Conservation (phyloP, 2,888 invertebrate species). For the Agrochola lychnidis region DNA sequence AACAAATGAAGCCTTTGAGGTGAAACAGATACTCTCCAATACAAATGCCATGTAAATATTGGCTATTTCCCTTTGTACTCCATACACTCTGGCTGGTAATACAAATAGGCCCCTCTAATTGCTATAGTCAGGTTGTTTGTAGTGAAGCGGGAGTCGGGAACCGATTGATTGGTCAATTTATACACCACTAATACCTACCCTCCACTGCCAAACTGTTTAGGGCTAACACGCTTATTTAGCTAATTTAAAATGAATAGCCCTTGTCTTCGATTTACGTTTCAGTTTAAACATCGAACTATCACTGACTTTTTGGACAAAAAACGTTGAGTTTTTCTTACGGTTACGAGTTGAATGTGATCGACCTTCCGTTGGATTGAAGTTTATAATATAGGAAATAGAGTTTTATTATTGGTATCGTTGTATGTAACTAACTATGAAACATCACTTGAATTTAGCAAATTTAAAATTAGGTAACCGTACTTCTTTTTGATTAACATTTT, state of each 20-base stretch:
- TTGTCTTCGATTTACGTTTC: constrained; percentile 12
- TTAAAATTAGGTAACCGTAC: constrained; percentile 14
- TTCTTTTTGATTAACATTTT: constrained; percentile 1
- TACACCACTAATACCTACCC: constrained; percentile 73
- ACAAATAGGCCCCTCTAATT: constrained; percentile 77
- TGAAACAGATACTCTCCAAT: constrained; percentile 33
- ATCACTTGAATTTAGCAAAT: not conserved
- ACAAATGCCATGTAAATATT: constrained; percentile 39
- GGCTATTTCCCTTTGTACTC: constrained; percentile 49
- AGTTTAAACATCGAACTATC: constrained; percentile 17
- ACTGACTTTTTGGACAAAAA: constrained; percentile 1
- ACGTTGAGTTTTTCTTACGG: not conserved
- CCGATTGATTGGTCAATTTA: constrained; percentile 87
- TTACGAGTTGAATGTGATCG: not conserved
- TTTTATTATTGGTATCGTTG: not conserved
- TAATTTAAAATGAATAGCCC: constrained; percentile 49
- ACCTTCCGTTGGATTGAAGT: not conserved
- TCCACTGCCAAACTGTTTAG: constrained; percentile 57
- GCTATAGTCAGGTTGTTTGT: constrained; percentile 76
- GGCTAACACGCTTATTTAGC: constrained; percentile 48
- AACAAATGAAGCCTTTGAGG: constrained; percentile 35
- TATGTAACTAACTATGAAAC: not conserved
- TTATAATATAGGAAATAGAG: not conserved
- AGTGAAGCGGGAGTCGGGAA: constrained; percentile 69
- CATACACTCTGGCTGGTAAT: constrained; percentile 49